phyloP scores from a whole-genome alignment of 2,113 vertebrate species.

The Trichechus manatus region DNA sequence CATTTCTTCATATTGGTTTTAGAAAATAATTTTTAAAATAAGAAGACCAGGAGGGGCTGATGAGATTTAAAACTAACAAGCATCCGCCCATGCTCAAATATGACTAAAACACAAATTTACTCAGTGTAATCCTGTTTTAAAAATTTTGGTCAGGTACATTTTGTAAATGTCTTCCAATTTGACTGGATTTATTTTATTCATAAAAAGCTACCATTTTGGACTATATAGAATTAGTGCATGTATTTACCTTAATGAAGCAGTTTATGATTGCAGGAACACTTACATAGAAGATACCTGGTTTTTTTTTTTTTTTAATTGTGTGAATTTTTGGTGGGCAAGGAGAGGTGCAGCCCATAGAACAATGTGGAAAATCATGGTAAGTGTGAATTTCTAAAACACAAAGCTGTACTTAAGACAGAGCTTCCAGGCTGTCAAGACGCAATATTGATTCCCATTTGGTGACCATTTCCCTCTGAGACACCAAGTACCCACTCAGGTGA shows the following conservation, averaged over 20 bases:
- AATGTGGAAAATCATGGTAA: background rate
- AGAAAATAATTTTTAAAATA: conserved; percentile 57
- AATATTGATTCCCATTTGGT: conserved; percentile 63
- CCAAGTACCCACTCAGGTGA: conserved; percentile 68
- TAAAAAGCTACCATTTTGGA: conserved; percentile 56
- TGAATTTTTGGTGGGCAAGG: conserved; percentile 75
- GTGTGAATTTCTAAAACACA: conserved; percentile 14
- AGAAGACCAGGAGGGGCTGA: background rate
- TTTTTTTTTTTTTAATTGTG: conserved; percentile 58
- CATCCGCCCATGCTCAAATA: background rate
- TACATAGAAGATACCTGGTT: conserved; percentile 64
- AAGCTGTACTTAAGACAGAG: background rate
- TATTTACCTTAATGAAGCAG: conserved; percentile 33
- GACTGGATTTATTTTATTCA: conserved; percentile 71
- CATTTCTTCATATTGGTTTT: conserved; percentile 57
- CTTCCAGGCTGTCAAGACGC: background rate
- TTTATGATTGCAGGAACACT: conserved; percentile 61
- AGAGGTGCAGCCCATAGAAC: background rate
- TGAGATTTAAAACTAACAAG: conserved; percentile 49
- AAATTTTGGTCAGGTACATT: background rate
- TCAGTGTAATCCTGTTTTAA: background rate
- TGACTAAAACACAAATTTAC: background rate
- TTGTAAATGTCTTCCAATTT: conserved; percentile 14
- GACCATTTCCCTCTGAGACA: conserved; percentile 56
- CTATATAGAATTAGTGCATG: conserved; percentile 69